These are phyloP conservation scores for Cynocephalus volans DNA, from an alignment of 2,113 vertebrate genomes.

Conservation along the genomic window DNA sequence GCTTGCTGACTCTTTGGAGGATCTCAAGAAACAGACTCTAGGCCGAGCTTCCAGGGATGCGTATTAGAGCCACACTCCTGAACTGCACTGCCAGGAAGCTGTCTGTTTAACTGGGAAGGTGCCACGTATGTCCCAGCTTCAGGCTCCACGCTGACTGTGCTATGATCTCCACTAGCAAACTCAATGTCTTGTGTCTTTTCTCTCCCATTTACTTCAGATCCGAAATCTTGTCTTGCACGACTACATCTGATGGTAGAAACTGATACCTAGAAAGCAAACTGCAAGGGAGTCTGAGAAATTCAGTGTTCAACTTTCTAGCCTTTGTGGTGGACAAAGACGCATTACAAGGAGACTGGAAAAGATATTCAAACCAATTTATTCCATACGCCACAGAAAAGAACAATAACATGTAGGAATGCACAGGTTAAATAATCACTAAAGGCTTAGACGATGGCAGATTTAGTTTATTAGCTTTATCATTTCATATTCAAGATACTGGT, in stretches of 20 bases:
- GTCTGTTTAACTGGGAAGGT: neutral
- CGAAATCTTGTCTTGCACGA: constrained; percentile 4
- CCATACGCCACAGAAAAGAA: neutral
- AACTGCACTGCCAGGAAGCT: neutral
- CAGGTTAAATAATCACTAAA: neutral
- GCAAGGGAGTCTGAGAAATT: neutral
- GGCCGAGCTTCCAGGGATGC: neutral
- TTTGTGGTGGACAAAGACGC: neutral
- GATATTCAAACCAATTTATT: neutral
- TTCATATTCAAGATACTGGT: neutral
- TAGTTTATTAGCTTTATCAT: neutral
- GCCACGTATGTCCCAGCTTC: neutral
- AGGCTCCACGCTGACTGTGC: neutral
- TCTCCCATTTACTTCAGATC: neutral
- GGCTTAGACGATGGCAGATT: neutral
- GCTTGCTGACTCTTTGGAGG: neutral
- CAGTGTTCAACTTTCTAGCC: neutral
- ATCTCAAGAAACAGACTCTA: neutral
- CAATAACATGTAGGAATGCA: neutral
- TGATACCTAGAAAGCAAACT: neutral
- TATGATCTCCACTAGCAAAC: neutral
- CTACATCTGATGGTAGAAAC: neutral
- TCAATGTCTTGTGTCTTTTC: neutral
- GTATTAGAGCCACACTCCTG: neutral
- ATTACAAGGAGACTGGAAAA: neutral